These are phyloP conservation scores for Polymixis lichenea DNA, from an alignment of 2,888 invertebrate genomes.

Conservation along the genomic window DNA sequence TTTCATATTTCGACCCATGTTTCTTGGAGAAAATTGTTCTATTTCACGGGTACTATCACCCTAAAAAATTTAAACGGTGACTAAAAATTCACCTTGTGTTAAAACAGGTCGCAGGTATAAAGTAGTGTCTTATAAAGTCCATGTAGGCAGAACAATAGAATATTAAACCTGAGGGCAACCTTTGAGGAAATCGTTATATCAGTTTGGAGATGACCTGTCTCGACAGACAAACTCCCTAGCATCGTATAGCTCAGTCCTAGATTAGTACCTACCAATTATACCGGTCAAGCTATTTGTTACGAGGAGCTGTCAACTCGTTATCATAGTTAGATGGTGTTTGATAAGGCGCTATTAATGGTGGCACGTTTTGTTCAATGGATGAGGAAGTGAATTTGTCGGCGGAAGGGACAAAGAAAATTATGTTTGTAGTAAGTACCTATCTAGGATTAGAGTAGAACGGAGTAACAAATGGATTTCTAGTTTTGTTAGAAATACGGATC, in stretches of 20 bases:
- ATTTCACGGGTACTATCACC: no score
- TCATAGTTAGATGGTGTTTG: slow-evolving; percentile 38
- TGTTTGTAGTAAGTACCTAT: neutral
- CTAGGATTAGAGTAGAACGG: neutral
- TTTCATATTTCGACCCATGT: no score
- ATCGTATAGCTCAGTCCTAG: neutral
- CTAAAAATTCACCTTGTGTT: no score
- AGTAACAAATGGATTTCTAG: neutral
- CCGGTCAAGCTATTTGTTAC: slow-evolving; percentile 29
- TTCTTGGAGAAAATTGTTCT: no score
- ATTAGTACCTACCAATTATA: slow-evolving; percentile 32
- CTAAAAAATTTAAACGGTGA: no score
- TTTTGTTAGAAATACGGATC: no score
- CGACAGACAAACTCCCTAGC: neutral
- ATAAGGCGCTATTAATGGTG: slow-evolving; percentile 30
- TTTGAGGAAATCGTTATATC: no score
- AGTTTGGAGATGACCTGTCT: no score
- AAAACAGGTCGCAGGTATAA: no score
- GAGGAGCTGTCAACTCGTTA: slow-evolving; percentile 38
- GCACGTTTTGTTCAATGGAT: slow-evolving; percentile 19
- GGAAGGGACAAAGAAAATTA: neutral
- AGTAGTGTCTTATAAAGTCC: no score
- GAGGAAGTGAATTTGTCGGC: slow-evolving; percentile 22
- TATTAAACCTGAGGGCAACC: no score
- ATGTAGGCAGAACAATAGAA: no score